Percentiles rank a stretch among this genome's conserved stretches.
These are phyloP conservation scores for Temnothorax ravouxi DNA, from an alignment of 2,888 invertebrate species.

Conservation along the genomic window DNA sequence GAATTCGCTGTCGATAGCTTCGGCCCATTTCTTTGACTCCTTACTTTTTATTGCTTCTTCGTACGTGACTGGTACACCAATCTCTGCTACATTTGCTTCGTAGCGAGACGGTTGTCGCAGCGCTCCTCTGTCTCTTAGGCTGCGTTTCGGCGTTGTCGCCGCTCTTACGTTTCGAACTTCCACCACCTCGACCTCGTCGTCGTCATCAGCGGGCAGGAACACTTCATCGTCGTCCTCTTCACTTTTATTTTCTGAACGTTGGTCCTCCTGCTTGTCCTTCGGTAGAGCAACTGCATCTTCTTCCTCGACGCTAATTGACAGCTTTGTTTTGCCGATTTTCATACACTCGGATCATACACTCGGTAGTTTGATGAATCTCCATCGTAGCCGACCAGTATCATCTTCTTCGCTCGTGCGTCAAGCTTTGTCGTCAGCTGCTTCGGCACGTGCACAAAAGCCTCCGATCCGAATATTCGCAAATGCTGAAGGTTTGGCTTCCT, in stretches of 20 bases:
- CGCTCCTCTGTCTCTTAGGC: neutral
- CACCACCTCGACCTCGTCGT: too few species aligned
- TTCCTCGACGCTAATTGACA: too few species aligned
- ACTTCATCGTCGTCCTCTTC: too few species aligned
- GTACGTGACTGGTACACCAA: neutral
- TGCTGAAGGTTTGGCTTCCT: too few species aligned
- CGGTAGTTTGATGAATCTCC: neutral
- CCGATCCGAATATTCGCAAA: neutral
- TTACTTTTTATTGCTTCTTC: neutral
- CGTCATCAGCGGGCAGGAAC: too few species aligned
- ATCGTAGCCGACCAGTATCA: neutral
- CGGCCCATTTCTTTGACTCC: neutral
- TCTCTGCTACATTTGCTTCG: neutral
- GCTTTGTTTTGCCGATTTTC: too few species aligned
- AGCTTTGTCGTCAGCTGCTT: neutral
- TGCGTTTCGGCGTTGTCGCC: too few species aligned
- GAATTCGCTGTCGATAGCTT: neutral
- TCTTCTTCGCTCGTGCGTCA: neutral
- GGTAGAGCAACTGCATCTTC: too few species aligned
- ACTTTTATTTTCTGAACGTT: too few species aligned
- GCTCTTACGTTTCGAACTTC: too few species aligned
- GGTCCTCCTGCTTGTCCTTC: too few species aligned
- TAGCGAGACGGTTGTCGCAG: neutral
- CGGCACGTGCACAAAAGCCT: neutral
- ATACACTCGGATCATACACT: neutral